Base-by-base conservation (phyloP, 2,888 invertebrate genomes). In the Cheilosia vulpina region DNA sequence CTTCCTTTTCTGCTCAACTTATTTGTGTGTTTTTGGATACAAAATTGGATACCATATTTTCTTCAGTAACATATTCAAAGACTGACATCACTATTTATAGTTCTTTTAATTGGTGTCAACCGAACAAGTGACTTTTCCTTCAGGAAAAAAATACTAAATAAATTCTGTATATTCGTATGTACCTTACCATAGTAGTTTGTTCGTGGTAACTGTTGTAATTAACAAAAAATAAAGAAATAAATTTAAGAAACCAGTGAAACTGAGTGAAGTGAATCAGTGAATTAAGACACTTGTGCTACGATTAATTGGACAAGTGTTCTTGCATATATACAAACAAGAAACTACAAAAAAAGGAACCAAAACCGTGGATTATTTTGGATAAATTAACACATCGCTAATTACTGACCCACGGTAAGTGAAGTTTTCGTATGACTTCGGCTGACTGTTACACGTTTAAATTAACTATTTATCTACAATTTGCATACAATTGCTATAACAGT, bases 281-380 rank as follows among this genome's bases (percentile, higher is more conserved):
- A 50, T 52, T 6, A 55, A 65, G 47, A 66, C 58, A 45, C 50
- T 38, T 57, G 73, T 75, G 75, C 34, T 38, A 15, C 6, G 52
- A 60, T 38, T 62, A 24, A 2, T 31, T 62, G 53, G 17, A 31
- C 63, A 45, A 69, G 71, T 71, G 77, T n/a, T 53, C 9, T 1
- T 31, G 63, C 68, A 9, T 11, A 69, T 13, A 62, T 41, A 72
- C 71, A 76, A 57, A 65, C 38, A 57, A 52, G 17, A 13, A 11
- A n/a, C 43, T 55, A 21, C 27, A 66, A 11, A 11, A 45, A 41
- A 24, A 45, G 45, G 41, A 34, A 34, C 38, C 4, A 21, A 52
- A 58, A 53, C 58, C 38, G 65, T 66, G 77, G 41, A 77, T 41
- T 66, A 72, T 66, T 60, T 82, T 82, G 82, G 82, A 82, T 82